Base-by-base conservation (phyloP, 2,113 vertebrate species). In the Puffinus mauretanicus region DNA sequence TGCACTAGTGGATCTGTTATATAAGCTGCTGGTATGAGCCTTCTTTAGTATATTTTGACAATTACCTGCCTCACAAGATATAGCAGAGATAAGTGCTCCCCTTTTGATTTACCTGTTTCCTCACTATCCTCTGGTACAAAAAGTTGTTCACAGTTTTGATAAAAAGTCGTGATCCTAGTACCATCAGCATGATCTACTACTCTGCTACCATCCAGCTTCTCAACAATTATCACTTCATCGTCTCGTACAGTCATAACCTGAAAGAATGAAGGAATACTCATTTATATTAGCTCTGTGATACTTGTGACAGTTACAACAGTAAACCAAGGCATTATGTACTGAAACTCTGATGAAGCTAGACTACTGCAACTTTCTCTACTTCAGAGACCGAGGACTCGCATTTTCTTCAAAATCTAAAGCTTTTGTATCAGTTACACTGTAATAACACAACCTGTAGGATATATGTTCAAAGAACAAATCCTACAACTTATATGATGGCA, bases 111-210 rank as follows among this genome's bases (percentile, higher is more conserved):
- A 98, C 98, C 95, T 94, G 46, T 93, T 88, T 98, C 82, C 62
- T 96, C 80, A 54, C 76, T 60, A 44, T 80, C 47, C 9, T 40
- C 10, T 30, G 83, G 57, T 38, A 52, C 25, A 47, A 95, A 29
- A 38, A 14, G 19, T 49, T 95, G 83, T 94, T 97, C 82, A 89
- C 77, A 76, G 66, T 98, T 97, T 85, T 98, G 98, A 93, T 98
- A 98, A 67, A 98, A 97, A 34, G 98, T 99, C 22, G 98, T 99
- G 87, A 99, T 99, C 85, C 99, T 98, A 77, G 99, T 99, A 55
- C 99, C 99, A 20, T 99, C 99, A 44, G 98, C 98, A 64, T 99
- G 99, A 27, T 99, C 99, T n/a, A 99, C 98, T n/a, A 97, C 96
- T 47, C 94, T 75, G 20, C 98, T 98, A 10, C 98, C 98, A 40